Evolutionary conservation across 2,888 invertebrate genomes (phyloP).

Genomic region (Pachydiplax longipennis): DNA sequence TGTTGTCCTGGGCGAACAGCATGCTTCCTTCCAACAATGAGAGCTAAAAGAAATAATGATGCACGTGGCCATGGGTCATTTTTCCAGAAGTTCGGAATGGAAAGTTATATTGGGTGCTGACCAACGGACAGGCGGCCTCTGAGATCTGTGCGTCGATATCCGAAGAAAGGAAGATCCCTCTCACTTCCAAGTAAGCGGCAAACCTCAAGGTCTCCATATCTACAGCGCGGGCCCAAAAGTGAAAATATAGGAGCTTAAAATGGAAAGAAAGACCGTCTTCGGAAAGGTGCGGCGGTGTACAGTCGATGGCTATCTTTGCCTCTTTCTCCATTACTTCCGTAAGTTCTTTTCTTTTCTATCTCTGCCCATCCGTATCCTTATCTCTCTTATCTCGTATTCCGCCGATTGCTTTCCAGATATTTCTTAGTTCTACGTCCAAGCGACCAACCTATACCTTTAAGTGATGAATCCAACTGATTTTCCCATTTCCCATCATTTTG

Average conservation of each 20-base stretch:
- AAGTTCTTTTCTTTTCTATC: not conserved
- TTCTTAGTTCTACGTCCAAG: too few relatives aligned
- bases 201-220: not conserved
- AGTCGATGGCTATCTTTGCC: not conserved
- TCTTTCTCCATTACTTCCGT: not conserved
- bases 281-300: not conserved
- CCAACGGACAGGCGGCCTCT: not conserved
- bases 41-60: not conserved
- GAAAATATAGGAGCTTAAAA: not conserved
- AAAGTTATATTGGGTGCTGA: not conserved
- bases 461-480: not conserved
- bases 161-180: not conserved
- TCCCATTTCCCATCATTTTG: not conserved
- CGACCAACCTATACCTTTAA: not conserved
- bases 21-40: not conserved
- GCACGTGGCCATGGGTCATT: slow-evolving; percentile 28
- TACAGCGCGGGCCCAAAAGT: not conserved
- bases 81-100: not conserved
- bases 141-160: not conserved
- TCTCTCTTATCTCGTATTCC: not conserved
- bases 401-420: too few relatives aligned
- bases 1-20: not conserved
- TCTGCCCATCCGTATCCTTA: not conserved
- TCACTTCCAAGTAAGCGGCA: not conserved
- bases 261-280: not conserved